Evolutionary conservation across 1,140 invertebrate species (phyloP), one percentile per base, ranked within the genome.

Genomic region (Pachypeltis micranthus): DNA sequence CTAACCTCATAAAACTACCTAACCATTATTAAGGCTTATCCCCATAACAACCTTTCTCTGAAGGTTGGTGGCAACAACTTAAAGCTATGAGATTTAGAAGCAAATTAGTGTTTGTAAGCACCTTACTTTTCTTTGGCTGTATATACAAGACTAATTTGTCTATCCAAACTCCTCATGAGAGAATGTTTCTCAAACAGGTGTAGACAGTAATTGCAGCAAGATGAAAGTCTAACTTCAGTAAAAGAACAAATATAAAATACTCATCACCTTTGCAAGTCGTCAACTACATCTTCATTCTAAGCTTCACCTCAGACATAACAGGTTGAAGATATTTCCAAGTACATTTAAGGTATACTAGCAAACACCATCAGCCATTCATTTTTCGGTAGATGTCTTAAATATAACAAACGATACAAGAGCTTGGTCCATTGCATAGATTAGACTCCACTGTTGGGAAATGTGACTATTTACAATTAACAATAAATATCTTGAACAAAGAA

Each of bases 71-170:
- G 27, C 27, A 57, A 54, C 14, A 62, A 63, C 61, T 63, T 63
- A 63, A 54, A 63, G 54, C 51, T 57, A 56, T 56, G 26, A 57
- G 24, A 63, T 51, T 63, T 63, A 34, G 54, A 63, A 63, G 61
- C 61, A 57, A 63, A 47, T 31, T 63, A 56, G 54, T 63, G 61
- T 56, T 54, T 54, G 19, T 28, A 56, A 63, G 54, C 61, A 63
- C 61, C 54, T 63, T 63, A 57, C 21, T 23, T 55, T 63, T 63
- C 61, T 63, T 63, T 63, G 61, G 51, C 61, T 63, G 61, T 63
- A 63, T 63, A 63, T 63, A 63, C 61, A 62, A 27, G 54, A 51
- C 60, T 28, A 62, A 29, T 29, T 60, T 34, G 24, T 24, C 55
- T 57, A 57, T 57, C 7, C 19, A 14, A 25, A 57, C 10, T 51